Conservation (phyloP, 2,888 invertebrate species). For the Chrysina gloriosa region DNA sequence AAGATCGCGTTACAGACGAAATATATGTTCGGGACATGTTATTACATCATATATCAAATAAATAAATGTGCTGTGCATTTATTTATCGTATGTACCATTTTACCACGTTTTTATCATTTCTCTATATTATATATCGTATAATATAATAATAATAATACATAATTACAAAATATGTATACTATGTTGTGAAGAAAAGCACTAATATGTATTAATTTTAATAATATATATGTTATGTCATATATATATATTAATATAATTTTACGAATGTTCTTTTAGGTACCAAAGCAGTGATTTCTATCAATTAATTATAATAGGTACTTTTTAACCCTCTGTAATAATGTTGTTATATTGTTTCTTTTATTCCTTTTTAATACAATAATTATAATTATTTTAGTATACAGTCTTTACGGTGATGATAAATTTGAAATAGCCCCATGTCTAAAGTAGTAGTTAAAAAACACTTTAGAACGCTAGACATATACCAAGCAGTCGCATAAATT, state of each 20-base stretch:
- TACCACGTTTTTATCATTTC: no score
- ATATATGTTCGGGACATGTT: neutral
- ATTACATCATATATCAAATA: neutral
- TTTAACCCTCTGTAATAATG: slow-evolving; percentile 48
- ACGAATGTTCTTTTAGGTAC: slow-evolving; percentile 51
- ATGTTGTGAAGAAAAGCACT: slow-evolving; percentile 41
- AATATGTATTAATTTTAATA: slow-evolving; percentile 18
- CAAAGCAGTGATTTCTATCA: slow-evolving; percentile 56
- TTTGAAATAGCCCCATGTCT: slow-evolving; percentile 55
- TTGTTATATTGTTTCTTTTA: slow-evolving; percentile 44
- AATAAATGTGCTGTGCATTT: slow-evolving; percentile 6
- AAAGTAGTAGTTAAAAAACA: slow-evolving; percentile 31
- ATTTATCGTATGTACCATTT: no score
- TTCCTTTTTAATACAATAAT: slow-evolving; percentile 21
- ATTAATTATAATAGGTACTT: slow-evolving; percentile 28
- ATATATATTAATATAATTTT: slow-evolving; percentile 16
- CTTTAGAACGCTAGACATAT: neutral
- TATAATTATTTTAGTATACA: slow-evolving; percentile 48
- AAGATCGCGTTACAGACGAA: no score
- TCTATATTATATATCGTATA: neutral
- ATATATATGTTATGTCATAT: slow-evolving; percentile 33
- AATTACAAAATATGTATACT: slow-evolving; percentile 29
- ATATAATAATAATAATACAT: slow-evolving; percentile 6
- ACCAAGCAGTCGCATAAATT: neutral
- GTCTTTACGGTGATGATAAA: slow-evolving; percentile 59